Evolutionary conservation across 2,888 invertebrate species (phyloP), one percentile per base, ranked within the genome.

Genomic region (Euzetes globulus): DNA sequence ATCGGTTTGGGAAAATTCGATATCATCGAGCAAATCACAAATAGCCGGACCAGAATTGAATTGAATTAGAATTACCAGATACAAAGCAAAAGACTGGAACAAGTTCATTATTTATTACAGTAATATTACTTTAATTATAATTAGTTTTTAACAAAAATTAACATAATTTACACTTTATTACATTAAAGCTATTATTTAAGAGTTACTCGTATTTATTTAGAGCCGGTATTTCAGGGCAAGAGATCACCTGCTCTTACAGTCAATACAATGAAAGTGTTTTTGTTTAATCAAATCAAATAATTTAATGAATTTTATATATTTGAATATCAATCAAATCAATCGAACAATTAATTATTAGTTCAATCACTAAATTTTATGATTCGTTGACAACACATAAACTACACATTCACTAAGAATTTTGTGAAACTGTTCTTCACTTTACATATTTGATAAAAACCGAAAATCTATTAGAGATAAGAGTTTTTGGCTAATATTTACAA

Each of bases 81-180:
- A 65, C 3, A 65, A 1, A 19, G 7, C n/a, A 19, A 17, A 25
- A 6, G 22, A 11, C 11, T 70, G 70, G 22, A 47, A 70, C 45
- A 70, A 47, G 15, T 11, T 70, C 25, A 13, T 45, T 25, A 27
- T 70, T 70, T 65, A 41, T 41, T 41, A 41, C 9, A 41, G 41
- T 13, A 41, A 47, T 70, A 47, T 70, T n/a, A n/a, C 27, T 27
- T 19, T 65, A 19, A 65, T 65, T 65, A 7, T 37, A 9, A 65
- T 19, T 37, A 65, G 17, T 17, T 17, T 19, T 70, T 70, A 70
- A 70, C 70, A 70, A 70, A 70, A 70, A 70, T 70, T 70, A 70
- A 70, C 70, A 70, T 70, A 70, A 70, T 70, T 70, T 70, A 70
- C 70, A 70, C 70, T 45, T 70, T 70, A 47, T 15, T 70, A 70